Percentiles rank a stretch among this genome's conserved stretches.
phyloP scores from a whole-genome alignment of 2,113 vertebrate genomes.

The Lophotis ruficrista region DNA sequence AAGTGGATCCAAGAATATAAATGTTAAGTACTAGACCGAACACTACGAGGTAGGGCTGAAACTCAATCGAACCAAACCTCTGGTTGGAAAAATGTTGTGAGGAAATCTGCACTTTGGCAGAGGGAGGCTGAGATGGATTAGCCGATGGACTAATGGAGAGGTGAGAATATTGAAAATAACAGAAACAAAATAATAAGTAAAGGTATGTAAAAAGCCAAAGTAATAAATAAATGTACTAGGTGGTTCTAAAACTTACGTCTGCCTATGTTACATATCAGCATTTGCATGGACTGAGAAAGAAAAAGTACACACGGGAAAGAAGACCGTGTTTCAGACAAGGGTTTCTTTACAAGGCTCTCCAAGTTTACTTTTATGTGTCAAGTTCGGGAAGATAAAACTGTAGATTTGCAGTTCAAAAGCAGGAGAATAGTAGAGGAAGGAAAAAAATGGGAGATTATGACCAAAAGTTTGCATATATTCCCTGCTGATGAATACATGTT shows the following conservation, averaged over 20 bases:
- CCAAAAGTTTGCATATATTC: not conserved
- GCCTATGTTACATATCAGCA: not conserved
- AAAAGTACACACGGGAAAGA: not conserved
- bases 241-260: not conserved
- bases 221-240: not conserved
- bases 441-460: not conserved
- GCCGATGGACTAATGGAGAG: not conserved
- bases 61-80: not conserved
- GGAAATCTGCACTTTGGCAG: not conserved
- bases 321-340: not conserved
- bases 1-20: not conserved
- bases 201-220: not conserved
- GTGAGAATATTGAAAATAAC: not conserved
- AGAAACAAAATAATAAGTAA: not conserved
- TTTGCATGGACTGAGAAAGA: not conserved
- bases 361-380: not conserved
- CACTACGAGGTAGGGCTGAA: not conserved
- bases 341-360: not conserved
- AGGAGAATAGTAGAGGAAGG: not conserved
- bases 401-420: not conserved
- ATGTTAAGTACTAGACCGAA: not conserved
- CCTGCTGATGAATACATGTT: not conserved
- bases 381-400: not conserved
- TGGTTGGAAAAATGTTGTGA: not conserved
- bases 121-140: not conserved